phyloP scores from a whole-genome alignment of 2,888 invertebrate species.

The Timandra comae region DNA sequence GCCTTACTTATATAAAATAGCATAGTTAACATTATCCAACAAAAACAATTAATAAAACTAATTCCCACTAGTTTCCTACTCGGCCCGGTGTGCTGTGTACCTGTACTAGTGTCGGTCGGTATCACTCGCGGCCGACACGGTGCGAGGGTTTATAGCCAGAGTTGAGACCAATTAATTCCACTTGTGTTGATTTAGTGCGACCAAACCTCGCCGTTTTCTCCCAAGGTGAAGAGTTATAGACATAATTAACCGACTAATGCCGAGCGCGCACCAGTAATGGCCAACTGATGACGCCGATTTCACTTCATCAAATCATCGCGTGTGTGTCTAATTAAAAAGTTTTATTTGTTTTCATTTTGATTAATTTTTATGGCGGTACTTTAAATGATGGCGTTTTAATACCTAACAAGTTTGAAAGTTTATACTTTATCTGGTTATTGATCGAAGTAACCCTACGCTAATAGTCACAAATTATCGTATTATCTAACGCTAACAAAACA shows the following conservation, averaged over 20 bases:
- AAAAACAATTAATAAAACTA: too few species aligned
- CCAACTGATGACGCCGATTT: conserved; percentile 6
- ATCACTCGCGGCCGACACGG: conserved; percentile 15
- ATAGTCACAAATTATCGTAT: too few species aligned
- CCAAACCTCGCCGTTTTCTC: conserved; percentile 2
- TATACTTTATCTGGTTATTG: too few species aligned
- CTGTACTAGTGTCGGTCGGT: background rate
- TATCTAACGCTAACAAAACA: too few species aligned
- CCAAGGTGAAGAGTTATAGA: conserved; percentile 14
- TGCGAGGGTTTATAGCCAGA: conserved; percentile 12
- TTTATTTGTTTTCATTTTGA: conserved; percentile 1
- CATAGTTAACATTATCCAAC: too few species aligned
- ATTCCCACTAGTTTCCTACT: background rate
- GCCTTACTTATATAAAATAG: too few species aligned
- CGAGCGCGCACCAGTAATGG: conserved; percentile 2
- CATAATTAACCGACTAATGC: conserved; percentile 9
- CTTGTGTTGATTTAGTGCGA: conserved; percentile 10
- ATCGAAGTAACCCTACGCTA: too few species aligned
- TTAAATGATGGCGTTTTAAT: too few species aligned
- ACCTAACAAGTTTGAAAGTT: too few species aligned
- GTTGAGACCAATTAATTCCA: conserved; percentile 16
- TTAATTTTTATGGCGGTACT: too few species aligned
- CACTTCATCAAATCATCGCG: conserved; percentile 8
- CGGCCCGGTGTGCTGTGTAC: background rate
- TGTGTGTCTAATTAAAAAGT: conserved; percentile 6